A percentile compares a stretch with the other conserved stretches of the same genome.
phyloP scores from a whole-genome alignment of 1,140 invertebrate genomes.

The Hyphantria cunea region DNA sequence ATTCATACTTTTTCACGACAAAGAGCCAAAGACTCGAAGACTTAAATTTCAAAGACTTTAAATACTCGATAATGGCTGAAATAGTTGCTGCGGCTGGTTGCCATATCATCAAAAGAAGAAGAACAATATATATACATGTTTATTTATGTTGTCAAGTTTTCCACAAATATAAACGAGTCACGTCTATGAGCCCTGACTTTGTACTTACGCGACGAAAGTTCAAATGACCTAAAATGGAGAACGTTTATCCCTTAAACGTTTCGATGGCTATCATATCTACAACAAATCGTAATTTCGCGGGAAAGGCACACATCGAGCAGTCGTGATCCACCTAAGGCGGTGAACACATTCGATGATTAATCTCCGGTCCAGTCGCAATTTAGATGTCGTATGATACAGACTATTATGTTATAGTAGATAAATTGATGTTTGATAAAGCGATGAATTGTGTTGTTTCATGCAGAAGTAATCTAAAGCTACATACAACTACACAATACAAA shows the following conservation, averaged over 20 bases:
- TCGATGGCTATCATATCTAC: conserved; percentile 48
- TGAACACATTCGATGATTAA: conserved; percentile 25
- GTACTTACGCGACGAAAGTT: conserved; percentile 10
- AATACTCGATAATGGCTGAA: no score
- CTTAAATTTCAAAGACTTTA: no score
- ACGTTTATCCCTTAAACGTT: conserved; percentile 52
- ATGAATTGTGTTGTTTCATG: not conserved
- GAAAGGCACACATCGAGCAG: conserved; percentile 42
- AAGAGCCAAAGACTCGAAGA: no score
- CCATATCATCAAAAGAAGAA: no score
- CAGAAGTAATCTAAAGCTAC: no score
- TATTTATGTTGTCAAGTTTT: no score
- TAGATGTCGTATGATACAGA: conserved; percentile 8
- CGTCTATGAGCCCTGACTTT: conserved; percentile 8
- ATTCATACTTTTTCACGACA: no score
- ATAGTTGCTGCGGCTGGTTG: no score
- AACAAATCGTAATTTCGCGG: conserved; percentile 44
- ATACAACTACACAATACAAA: no score
- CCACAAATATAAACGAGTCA: not conserved
- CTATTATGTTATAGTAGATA: conserved; percentile 2
- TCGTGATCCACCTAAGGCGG: conserved; percentile 39
- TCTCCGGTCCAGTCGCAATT: conserved; percentile 1
- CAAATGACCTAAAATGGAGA: conserved; percentile 28
- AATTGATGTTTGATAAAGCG: conserved; percentile 2
- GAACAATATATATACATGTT: no score